These are phyloP conservation scores for Caenorhabditis inopinata DNA, from an alignment of 1,140 invertebrate species.

Conservation along the genomic window DNA sequence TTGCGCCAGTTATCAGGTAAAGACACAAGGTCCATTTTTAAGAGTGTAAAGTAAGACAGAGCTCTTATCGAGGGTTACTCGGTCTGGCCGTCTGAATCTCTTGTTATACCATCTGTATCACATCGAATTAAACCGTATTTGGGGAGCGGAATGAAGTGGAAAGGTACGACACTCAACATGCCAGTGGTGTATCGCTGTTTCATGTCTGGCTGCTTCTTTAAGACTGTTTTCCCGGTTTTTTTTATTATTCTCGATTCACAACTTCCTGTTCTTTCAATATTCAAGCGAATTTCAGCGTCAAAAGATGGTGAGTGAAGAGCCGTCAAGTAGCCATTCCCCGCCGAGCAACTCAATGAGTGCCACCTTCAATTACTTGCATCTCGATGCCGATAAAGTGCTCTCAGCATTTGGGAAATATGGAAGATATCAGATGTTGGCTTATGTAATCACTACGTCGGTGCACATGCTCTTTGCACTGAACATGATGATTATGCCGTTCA, in stretches of 20 bases:
- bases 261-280: too few species aligned
- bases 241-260: neutral
- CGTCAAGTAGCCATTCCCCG: neutral
- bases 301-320: neutral
- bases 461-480: constrained; percentile 32
- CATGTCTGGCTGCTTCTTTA: neutral
- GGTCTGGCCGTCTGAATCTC: neutral
- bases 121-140: neutral
- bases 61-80: neutral
- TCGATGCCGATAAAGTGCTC: constrained; percentile 29
- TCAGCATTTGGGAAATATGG: constrained; percentile 40
- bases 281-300: too few species aligned
- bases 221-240: neutral
- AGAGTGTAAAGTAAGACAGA: neutral
- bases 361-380: constrained; percentile 1
- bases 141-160: neutral
- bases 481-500: constrained; percentile 50
- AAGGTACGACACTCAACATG: neutral
- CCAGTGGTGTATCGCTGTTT: neutral
- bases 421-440: constrained; percentile 43
- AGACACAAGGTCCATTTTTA: neutral
- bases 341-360: neutral
- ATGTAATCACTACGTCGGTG: constrained; percentile 38
- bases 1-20: neutral
- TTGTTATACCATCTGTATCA: neutral